phyloP scores from a whole-genome alignment of 2,113 vertebrate genomes.

The Rafetus swinhoei region DNA sequence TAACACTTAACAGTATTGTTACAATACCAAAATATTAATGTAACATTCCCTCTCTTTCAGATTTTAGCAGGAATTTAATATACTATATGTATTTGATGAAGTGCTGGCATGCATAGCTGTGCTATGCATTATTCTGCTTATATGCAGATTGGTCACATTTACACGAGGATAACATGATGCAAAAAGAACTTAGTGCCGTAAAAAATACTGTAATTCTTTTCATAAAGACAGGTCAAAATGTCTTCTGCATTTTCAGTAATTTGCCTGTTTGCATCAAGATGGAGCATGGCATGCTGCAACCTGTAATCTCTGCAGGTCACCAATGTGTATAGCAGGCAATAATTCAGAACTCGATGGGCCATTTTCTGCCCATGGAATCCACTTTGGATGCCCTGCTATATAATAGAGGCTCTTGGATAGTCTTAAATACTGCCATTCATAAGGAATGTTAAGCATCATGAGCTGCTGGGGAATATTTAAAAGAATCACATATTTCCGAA shows the following conservation, averaged over 20 bases:
- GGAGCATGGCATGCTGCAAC: background rate
- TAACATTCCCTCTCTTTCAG: background rate
- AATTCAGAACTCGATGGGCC: background rate
- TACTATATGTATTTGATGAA: background rate
- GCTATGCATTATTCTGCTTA: background rate
- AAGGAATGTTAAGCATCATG: background rate
- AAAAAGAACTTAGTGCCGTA: background rate
- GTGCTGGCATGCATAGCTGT: background rate
- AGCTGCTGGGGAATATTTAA: conserved; percentile 30
- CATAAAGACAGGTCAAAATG: background rate
- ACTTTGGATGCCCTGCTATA: background rate
- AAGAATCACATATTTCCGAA: conserved; percentile 22
- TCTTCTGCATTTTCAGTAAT: background rate
- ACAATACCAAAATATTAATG: background rate
- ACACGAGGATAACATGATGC: background rate
- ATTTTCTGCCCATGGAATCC: background rate
- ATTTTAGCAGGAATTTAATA: background rate
- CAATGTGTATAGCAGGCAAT: background rate
- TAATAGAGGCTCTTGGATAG: background rate
- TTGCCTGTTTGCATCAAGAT: background rate
- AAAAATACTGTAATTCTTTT: background rate
- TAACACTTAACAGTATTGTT: background rate
- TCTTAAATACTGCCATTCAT: background rate
- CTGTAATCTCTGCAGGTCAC: background rate
- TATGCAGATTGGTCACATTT: conserved; percentile 9